These are phyloP conservation scores for Elysia crispata DNA, from an alignment of 2,888 invertebrate genomes.

Conservation along the genomic window DNA sequence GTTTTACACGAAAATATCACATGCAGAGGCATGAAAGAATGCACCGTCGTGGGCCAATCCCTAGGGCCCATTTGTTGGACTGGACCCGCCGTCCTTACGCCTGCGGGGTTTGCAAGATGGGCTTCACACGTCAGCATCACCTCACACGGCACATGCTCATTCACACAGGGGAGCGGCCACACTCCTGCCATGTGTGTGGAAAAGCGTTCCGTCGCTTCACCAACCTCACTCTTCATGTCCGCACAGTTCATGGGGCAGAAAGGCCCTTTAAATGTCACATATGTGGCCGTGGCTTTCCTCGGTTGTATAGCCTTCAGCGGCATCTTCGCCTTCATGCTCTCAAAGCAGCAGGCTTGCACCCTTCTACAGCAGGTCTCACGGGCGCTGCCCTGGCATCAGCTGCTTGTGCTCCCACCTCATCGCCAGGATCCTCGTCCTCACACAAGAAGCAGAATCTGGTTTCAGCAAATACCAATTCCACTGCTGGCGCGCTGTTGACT, in stretches of 20 bases:
- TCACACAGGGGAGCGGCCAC: conserved; percentile 48
- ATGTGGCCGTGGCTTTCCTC: conserved; percentile 45
- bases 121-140: conserved; percentile 47
- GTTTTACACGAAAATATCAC: conserved; percentile 48
- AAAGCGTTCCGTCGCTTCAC: conserved; percentile 49
- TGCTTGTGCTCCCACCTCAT: too few species aligned
- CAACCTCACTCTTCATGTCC: conserved; percentile 46
- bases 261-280: conserved; percentile 46
- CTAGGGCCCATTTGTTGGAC: conserved; percentile 46
- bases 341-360: too few species aligned
- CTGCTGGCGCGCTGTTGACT: too few species aligned
- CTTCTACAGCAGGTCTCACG: too few species aligned
- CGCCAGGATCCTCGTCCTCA: too few species aligned
- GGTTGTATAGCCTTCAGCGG: conserved; percentile 46
- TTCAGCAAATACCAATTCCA: too few species aligned
- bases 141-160: conserved; percentile 49
- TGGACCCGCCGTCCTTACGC: conserved; percentile 49
- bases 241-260: conserved; percentile 47
- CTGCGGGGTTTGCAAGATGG: conserved; percentile 49
- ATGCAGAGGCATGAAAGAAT: conserved; percentile 48
- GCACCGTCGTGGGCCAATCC: conserved; percentile 46
- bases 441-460: too few species aligned
- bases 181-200: conserved; percentile 47
- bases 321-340: conserved; percentile 40
- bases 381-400: too few species aligned